These are phyloP conservation scores for Phallusia fumigata DNA, from an alignment of 23 tunicate species.

Conservation along the genomic window DNA sequence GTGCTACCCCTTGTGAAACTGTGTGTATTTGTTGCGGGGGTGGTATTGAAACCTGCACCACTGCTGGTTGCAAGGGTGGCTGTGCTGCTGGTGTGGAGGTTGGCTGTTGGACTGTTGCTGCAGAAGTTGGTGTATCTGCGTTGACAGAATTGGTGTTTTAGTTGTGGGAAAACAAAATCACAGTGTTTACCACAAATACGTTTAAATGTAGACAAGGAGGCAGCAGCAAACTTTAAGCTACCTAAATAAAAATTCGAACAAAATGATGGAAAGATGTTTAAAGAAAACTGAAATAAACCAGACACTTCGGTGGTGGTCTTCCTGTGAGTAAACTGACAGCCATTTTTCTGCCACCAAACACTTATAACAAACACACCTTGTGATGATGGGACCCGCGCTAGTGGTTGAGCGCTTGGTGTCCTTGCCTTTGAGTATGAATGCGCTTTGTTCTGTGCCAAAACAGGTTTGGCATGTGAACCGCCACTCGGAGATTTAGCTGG, in stretches of 20 bases:
- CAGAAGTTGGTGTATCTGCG: background rate
- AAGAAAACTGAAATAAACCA: no score
- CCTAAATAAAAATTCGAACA: no score
- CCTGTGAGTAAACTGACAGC: no score
- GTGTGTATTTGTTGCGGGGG: background rate
- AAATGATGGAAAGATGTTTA: no score
- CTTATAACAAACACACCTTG: background rate
- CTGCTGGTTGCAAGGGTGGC: background rate
- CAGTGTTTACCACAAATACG: no score
- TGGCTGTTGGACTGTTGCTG: background rate
- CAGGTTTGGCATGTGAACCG: background rate
- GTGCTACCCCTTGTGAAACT: background rate
- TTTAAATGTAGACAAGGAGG: no score
- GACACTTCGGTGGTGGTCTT: no score
- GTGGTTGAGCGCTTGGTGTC: background rate
- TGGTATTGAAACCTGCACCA: background rate
- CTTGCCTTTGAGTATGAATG: background rate
- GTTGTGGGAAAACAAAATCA: no score
- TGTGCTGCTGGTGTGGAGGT: constrained; percentile 4
- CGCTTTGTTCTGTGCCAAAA: background rate
- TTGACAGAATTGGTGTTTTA: background rate
- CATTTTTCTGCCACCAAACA: no score
- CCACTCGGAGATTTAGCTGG: background rate
- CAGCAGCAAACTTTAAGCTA: no score
- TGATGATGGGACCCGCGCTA: background rate